phyloP scores from a whole-genome alignment of 2,113 vertebrate species.

The Ptilonorhynchus violaceus region DNA sequence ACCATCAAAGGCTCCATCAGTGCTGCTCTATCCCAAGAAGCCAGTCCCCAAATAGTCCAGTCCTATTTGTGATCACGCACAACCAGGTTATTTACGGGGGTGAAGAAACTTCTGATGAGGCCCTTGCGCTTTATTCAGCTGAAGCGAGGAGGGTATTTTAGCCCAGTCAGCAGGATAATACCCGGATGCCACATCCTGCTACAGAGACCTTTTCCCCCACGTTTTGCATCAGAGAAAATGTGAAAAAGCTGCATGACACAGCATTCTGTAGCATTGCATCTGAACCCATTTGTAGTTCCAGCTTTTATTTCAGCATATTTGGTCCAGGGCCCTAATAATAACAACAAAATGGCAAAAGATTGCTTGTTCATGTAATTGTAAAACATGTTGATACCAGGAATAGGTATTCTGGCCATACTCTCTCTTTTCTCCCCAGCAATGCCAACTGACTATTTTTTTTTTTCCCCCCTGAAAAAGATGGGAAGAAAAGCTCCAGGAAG shows the following conservation, averaged over 20 bases:
- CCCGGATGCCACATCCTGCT: neutral
- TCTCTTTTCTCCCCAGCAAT: neutral
- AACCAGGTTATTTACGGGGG: neutral
- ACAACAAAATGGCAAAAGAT: neutral
- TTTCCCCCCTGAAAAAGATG: neutral
- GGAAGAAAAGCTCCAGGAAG: neutral
- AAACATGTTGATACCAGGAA: neutral
- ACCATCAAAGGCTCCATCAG: rapidly evolving
- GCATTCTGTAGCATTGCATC: neutral
- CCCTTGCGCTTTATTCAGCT: neutral
- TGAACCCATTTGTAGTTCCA: neutral
- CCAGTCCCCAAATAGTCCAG: no score
- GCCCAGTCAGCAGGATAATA: neutral
- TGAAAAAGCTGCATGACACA: neutral
- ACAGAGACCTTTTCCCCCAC: neutral
- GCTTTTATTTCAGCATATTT: neutral
- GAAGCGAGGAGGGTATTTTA: neutral
- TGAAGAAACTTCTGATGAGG: neutral
- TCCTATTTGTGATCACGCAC: rapidly evolving
- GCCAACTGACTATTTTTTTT: neutral
- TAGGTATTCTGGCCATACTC: neutral
- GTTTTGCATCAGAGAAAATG: neutral
- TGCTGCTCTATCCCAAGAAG: neutral
- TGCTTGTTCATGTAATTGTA: neutral
- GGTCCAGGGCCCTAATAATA: neutral